Percentiles rank a stretch among this genome's conserved stretches.
Conservation (phyloP, 2,888 invertebrate species). For the Parnassius orleans region DNA sequence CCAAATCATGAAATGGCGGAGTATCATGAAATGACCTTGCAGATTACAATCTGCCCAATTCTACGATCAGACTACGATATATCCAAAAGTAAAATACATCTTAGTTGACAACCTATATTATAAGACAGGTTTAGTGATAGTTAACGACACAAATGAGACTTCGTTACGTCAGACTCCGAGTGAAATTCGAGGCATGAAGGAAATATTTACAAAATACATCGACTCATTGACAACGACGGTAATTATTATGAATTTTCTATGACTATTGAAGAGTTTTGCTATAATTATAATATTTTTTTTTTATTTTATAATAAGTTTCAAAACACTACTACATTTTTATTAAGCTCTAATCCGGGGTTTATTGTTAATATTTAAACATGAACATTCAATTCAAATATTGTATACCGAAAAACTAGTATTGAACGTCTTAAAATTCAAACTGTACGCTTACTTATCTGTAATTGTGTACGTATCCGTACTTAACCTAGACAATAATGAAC, state of each 20-base stretch:
- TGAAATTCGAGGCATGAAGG: constrained; percentile 18
- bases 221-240: constrained; percentile 12
- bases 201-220: constrained; percentile 28
- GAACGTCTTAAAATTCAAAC: constrained; percentile 13
- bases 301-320: constrained; percentile 31
- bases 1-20: too few relatives aligned
- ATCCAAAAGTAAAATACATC: too few relatives aligned
- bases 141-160: background rate
- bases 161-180: constrained; percentile 21
- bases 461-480: background rate
- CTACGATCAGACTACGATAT: too few relatives aligned
- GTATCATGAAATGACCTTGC: too few relatives aligned
- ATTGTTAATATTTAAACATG: constrained; percentile 28
- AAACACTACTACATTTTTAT: constrained; percentile 47
- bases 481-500: constrained; percentile 12
- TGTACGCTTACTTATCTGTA: constrained; percentile 5
- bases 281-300: constrained; percentile 27
- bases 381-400: constrained; percentile 15
- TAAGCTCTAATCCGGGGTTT: constrained; percentile 61
- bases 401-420: constrained; percentile 17
- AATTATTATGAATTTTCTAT: constrained; percentile 33
- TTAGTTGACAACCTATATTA: background rate
- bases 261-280: constrained; percentile 33
- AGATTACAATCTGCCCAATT: too few relatives aligned
- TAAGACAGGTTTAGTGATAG: too few relatives aligned